Conservation (phyloP, 2,797 vertebrate genomes). For the Chaunax sp. region DNA sequence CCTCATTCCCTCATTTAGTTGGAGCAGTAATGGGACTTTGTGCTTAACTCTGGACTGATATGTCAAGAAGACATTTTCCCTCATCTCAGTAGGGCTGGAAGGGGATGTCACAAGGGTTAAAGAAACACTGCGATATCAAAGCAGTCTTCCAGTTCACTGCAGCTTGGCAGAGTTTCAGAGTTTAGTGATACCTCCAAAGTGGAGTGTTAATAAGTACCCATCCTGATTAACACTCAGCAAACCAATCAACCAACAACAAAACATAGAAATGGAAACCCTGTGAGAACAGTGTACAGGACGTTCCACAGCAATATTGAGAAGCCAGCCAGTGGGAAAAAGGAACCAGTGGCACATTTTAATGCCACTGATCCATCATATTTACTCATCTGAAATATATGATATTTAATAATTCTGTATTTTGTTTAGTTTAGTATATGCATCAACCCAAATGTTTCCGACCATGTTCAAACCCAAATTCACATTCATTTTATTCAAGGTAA, state of each 20-base stretch:
- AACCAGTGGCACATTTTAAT: too few relatives aligned
- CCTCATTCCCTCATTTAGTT: conserved; percentile 42
- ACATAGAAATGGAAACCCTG: conserved; percentile 27
- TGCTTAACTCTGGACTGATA: conserved; percentile 50
- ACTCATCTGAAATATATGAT: too few relatives aligned
- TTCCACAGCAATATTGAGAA: too few relatives aligned
- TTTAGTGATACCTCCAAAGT: conserved; percentile 45
- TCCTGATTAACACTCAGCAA: not conserved
- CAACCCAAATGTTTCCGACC: too few relatives aligned
- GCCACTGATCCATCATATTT: too few relatives aligned
- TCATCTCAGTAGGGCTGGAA: conserved; percentile 38
- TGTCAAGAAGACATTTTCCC: conserved; percentile 56
- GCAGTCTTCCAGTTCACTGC: conserved; percentile 45
- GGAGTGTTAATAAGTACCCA: conserved; percentile 6
- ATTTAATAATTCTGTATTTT: too few relatives aligned
- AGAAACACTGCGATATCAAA: conserved; percentile 59
- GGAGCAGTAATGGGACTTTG: conserved; percentile 44
- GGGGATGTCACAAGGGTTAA: conserved; percentile 44
- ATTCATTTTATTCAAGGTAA: too few relatives aligned
- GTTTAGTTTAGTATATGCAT: too few relatives aligned
- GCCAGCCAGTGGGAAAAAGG: too few relatives aligned
- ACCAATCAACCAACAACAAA: conserved; percentile 29
- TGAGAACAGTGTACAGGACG: not conserved
- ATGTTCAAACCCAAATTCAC: too few relatives aligned
- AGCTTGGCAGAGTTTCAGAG: conserved; percentile 38